phyloP scores from a whole-genome alignment of 2,113 vertebrate species.

The Microtus pennsylvanicus region DNA sequence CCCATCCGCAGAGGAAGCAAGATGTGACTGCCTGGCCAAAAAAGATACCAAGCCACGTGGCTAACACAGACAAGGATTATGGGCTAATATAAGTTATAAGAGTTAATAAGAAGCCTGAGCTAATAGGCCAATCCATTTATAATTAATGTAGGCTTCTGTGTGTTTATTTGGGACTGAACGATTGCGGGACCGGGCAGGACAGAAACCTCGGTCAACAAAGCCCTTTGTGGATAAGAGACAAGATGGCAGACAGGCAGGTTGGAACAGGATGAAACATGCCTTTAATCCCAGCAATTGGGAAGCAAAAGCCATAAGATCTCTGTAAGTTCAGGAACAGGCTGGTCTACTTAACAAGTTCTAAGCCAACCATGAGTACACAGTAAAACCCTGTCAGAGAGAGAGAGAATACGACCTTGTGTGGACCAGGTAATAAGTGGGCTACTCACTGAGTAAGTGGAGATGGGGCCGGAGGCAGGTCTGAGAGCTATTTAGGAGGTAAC shows the following conservation, averaged over 20 bases:
- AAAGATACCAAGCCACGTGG: too few relatives aligned
- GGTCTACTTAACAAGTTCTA: neutral
- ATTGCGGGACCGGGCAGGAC: too few relatives aligned
- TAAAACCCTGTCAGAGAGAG: neutral
- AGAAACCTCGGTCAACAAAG: neutral
- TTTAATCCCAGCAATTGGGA: neutral
- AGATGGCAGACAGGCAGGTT: neutral
- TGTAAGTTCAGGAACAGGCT: neutral
- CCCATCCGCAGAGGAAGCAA: too few relatives aligned
- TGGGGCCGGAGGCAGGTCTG: neutral
- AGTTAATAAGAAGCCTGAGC: too few relatives aligned
- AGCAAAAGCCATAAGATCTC: neutral
- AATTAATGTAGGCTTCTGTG: too few relatives aligned
- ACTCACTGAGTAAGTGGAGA: neutral
- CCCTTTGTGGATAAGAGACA: neutral
- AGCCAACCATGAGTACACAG: neutral
- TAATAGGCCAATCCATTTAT: too few relatives aligned
- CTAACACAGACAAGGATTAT: too few relatives aligned
- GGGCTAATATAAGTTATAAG: too few relatives aligned
- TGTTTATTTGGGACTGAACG: too few relatives aligned
- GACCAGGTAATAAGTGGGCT: too few relatives aligned
- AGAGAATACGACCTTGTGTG: neutral
- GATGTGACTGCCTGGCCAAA: too few relatives aligned
- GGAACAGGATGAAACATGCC: neutral
- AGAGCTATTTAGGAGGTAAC: neutral